Conservation (phyloP, 2,888 invertebrate genomes). For the Linyphia triangularis region DNA sequence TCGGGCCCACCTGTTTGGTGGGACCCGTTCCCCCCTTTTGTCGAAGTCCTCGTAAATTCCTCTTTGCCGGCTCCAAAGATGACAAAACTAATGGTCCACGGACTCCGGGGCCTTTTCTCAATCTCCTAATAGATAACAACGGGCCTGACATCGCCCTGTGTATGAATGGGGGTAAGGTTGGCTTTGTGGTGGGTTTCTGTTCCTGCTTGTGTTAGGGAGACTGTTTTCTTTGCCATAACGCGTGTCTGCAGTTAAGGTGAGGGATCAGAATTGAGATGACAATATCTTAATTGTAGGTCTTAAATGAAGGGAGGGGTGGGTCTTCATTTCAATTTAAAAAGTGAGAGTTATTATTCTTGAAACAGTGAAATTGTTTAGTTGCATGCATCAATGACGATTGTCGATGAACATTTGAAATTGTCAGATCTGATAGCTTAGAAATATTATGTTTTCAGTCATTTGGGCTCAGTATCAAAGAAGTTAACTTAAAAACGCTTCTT, state of each 20-base stretch:
- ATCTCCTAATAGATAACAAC: constrained; percentile 70
- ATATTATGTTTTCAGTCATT: too few species aligned
- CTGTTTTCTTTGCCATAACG: constrained; percentile 21
- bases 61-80: constrained; percentile 56
- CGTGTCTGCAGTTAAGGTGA: constrained; percentile 49
- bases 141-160: constrained; percentile 10
- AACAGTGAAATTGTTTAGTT: too few species aligned
- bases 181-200: constrained; percentile 29
- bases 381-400: too few species aligned
- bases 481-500: too few species aligned
- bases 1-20: constrained; percentile 63
- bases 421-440: too few species aligned
- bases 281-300: not conserved
- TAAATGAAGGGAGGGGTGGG: too few species aligned
- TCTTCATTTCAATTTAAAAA: too few species aligned
- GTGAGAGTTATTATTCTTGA: too few species aligned
- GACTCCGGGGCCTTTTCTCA: constrained; percentile 65
- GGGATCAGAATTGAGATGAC: not conserved
- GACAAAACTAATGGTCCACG: constrained; percentile 73
- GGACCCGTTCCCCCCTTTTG: constrained; percentile 44
- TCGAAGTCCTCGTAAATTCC: constrained; percentile 62
- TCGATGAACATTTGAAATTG: too few species aligned
- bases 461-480: too few species aligned
- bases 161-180: constrained; percentile 15
- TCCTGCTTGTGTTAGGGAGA: constrained; percentile 35